phyloP scores from a whole-genome alignment of 2,888 invertebrate genomes.

The Melinaea menophilus region DNA sequence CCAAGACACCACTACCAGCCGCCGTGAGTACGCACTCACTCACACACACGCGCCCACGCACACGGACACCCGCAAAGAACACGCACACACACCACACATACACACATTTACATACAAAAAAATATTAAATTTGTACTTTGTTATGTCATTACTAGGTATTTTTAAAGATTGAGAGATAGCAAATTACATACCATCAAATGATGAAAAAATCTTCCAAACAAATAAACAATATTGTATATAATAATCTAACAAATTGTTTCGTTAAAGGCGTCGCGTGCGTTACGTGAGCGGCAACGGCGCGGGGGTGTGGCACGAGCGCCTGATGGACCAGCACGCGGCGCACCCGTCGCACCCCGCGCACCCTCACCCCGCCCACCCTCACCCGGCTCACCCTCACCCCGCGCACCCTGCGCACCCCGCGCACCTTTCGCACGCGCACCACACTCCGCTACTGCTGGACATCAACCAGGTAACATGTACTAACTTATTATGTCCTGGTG shows the following conservation, averaged over 20 bases:
- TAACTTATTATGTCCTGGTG: not conserved
- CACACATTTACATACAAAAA: not conserved
- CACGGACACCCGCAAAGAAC: not conserved
- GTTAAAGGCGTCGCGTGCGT: constrained; percentile 65
- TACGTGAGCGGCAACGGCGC: constrained; percentile 52
- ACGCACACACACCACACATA: not conserved
- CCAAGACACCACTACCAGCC: constrained; percentile 64
- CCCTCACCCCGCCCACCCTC: constrained; percentile 33
- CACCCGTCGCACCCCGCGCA: constrained; percentile 34
- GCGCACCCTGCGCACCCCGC: constrained; percentile 34
- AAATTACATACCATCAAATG: too few species aligned
- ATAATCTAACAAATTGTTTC: not conserved
- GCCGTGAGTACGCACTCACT: constrained; percentile 47
- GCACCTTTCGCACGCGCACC: constrained; percentile 43
- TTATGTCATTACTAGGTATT: too few species aligned
- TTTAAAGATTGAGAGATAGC: too few species aligned
- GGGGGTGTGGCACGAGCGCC: constrained; percentile 48
- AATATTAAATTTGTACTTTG: not conserved
- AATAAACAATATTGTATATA: too few species aligned
- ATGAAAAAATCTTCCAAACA: too few species aligned
- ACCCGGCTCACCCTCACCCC: constrained; percentile 29
- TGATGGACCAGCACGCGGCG: constrained; percentile 33
- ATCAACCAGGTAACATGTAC: constrained; percentile 57
- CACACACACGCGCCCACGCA: not conserved
- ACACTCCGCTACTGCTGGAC: constrained; percentile 61